A percentile compares a stretch with the other conserved stretches of the same genome.
These are phyloP conservation scores for Caenorhabditis macrosperma DNA, from an alignment of 2,888 invertebrate genomes.

Conservation along the genomic window DNA sequence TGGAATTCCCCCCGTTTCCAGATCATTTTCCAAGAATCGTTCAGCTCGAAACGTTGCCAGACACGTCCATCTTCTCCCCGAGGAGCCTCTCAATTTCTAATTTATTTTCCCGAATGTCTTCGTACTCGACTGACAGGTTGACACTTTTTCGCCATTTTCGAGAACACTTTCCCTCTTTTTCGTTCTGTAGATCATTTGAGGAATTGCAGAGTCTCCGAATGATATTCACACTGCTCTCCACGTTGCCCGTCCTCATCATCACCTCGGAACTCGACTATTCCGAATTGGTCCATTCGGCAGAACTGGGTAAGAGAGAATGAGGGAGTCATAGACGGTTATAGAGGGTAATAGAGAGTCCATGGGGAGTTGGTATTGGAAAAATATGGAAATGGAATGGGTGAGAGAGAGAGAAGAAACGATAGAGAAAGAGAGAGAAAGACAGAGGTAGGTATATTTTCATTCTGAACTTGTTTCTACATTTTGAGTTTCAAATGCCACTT, in stretches of 20 bases:
- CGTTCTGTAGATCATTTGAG: neutral
- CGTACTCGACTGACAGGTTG: constrained; percentile 24
- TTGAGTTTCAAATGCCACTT: no score
- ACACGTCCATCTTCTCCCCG: no score
- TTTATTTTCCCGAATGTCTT: no score
- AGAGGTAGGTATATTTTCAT: no score
- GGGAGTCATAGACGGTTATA: no score
- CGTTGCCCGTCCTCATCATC: constrained; percentile 55
- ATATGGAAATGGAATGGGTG: neutral
- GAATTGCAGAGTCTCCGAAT: constrained; percentile 3
- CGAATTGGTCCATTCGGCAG: constrained; percentile 40
- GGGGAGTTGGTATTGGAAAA: neutral
- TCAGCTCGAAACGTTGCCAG: no score
- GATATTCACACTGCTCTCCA: constrained; percentile 59
- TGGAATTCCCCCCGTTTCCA: neutral
- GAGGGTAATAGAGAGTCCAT: neutral
- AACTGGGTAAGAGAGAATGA: constrained; percentile 20
- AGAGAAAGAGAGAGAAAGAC: neutral
- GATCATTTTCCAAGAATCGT: neutral
- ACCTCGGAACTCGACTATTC: constrained; percentile 54
- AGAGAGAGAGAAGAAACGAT: neutral
- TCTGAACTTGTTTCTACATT: no score
- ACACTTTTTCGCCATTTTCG: constrained; percentile 12
- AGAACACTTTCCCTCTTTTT: neutral
- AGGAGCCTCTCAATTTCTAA: neutral